Evolutionary conservation across 2,888 invertebrate species (phyloP), one percentile per base, ranked within the genome.

Genomic region (Brachypterus glaber): DNA sequence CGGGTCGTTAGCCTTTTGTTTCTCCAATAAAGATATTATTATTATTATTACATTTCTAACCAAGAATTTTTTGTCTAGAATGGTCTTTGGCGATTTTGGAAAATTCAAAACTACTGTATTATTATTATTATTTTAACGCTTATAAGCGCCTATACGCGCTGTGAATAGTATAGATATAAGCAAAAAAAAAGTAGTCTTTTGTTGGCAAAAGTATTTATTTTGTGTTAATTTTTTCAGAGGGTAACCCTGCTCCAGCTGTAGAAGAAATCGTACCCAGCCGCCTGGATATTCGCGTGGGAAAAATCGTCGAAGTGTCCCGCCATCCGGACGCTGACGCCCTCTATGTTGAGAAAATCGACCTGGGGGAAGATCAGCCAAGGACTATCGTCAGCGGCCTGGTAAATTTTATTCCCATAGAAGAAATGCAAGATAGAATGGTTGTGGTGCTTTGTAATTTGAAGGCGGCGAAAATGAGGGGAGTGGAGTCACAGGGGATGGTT

Each of bases 381-480:
- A 81, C 79, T 17, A 67, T 85, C 40, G 82, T 85, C 47, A 93
- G 93, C 52, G 96, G 97, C 1, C 72, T 98, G 46, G 97, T 95
- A 0, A 88, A 90, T 58, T 90, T 78, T 68, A 82, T 95, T 12
- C 82, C 91, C 8, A 71, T 90, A 35, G 90, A 93, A 57, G 80
- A 93, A 66, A 87, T 97, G 82, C 74, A 83, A 56, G 76, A 91
- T 55, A 76, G 91, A 41, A 70, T 87, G 65, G 96, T 95, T 3
- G 84, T 97, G 3, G 88, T 97, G 2, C 68, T 98, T 33, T 93
- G 93, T 53, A 98, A 98, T 66, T 73, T 98, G 33, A 98, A 98
- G 68, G 82, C 97, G 24, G 92, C 91, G 9, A 97, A 95, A 72
- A 88, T 97, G 82, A 74, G 95, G 47, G 93, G 95, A 33, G 70